phyloP scores from a whole-genome alignment of 2,113 vertebrate genomes.

The Mystacornis crossleyi region DNA sequence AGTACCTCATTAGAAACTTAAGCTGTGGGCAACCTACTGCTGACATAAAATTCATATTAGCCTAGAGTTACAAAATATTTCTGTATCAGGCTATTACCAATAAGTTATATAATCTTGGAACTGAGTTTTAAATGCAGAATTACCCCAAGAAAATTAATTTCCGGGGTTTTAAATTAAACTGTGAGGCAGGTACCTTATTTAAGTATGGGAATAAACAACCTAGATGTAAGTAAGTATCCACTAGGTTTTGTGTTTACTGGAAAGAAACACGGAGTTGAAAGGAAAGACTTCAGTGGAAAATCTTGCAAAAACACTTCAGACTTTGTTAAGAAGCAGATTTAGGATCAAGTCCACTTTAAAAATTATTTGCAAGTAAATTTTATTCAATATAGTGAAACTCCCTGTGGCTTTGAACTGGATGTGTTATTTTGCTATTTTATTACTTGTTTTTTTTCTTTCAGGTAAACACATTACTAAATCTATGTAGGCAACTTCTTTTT shows the following conservation, averaged over 20 bases:
- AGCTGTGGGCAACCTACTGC: neutral
- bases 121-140: neutral
- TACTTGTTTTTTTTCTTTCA: neutral
- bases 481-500: neutral
- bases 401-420: neutral
- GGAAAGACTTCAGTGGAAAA: neutral
- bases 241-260: neutral
- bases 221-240: neutral
- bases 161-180: neutral
- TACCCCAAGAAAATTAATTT: neutral
- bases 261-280: neutral
- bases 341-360: neutral
- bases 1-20: neutral
- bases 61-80: neutral
- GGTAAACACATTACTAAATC: neutral
- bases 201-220: neutral
- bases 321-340: neutral
- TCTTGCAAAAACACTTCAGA: neutral
- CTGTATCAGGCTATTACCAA: neutral
- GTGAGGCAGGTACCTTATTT: neutral
- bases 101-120: neutral
- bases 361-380: neutral
- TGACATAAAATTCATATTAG: neutral
- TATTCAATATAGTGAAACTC: neutral
- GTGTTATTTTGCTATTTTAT: neutral